Conservation (phyloP, 2,113 vertebrate species). For the Saiga tatarica region DNA sequence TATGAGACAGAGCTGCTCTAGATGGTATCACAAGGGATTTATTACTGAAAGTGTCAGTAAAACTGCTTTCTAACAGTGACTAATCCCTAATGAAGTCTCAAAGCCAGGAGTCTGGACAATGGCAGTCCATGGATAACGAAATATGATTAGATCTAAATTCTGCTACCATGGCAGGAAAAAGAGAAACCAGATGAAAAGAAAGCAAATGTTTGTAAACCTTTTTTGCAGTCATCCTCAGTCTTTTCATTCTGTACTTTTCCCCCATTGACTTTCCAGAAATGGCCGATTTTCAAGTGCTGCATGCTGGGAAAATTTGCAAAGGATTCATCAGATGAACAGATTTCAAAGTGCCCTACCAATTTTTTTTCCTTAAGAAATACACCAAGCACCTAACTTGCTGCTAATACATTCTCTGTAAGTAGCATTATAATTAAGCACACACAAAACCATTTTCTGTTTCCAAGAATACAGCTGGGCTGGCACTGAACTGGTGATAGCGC, state of each 20-base stretch:
- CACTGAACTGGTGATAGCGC: not conserved
- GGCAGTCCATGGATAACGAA: not conserved
- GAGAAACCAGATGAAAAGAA: conserved; percentile 10
- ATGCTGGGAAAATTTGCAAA: conserved; percentile 12
- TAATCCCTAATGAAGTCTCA: not conserved
- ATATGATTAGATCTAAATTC: not conserved
- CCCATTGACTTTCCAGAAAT: conserved; percentile 39
- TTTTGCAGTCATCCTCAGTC: not conserved
- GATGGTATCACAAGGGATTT: not conserved
- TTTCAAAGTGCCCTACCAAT: conserved; percentile 32
- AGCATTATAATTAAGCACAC: conserved; percentile 65
- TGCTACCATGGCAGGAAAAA: not conserved
- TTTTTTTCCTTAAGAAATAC: conserved; percentile 28
- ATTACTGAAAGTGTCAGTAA: not conserved
- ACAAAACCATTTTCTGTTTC: conserved; percentile 55
- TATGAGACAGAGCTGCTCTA: not conserved
- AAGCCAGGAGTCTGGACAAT: not conserved
- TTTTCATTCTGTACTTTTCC: not conserved
- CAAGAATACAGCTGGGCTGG: conserved; percentile 61
- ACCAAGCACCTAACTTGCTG: conserved; percentile 34
- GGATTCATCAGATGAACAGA: conserved; percentile 47
- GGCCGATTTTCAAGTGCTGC: not conserved
- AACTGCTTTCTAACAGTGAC: not conserved
- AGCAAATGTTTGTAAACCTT: not conserved
- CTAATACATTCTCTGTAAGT: conserved; percentile 65